Evolutionary conservation across 2,113 vertebrate species (phyloP).

Genomic region (Lota lota): DNA sequence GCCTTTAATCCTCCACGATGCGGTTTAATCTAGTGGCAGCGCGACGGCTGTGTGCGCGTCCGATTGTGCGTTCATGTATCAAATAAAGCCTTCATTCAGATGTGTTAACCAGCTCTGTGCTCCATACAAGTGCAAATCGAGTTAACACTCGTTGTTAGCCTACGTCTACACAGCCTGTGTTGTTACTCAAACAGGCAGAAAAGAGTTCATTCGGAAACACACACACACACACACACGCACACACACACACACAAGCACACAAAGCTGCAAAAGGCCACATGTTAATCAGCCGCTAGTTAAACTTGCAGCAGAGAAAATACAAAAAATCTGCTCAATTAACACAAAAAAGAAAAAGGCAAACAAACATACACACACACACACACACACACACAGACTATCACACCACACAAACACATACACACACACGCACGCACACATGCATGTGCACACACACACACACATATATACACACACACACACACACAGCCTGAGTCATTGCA

Average conservation of each 20-base stretch:
- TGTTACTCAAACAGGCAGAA: constrained; percentile 42
- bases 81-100: constrained; percentile 66
- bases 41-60: constrained; percentile 55
- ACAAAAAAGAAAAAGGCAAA: constrained; percentile 73
- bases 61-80: constrained; percentile 54
- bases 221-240: constrained; percentile 29
- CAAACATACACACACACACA: constrained; percentile 21
- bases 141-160: constrained; percentile 64
- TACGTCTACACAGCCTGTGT: constrained; percentile 62
- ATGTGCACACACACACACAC: constrained; percentile 9
- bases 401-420: constrained; percentile 20
- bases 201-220: constrained; percentile 34
- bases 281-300: constrained; percentile 74
- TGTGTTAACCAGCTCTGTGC: constrained; percentile 64
- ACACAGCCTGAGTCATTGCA: constrained; percentile 65
- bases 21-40: constrained; percentile 62
- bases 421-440: constrained; percentile 5
- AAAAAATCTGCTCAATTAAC: constrained; percentile 78
- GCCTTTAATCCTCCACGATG: constrained; percentile 58
- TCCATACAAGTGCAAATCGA: constrained; percentile 77
- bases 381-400: constrained; percentile 24
- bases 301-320: constrained; percentile 69
- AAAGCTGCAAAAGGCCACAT: constrained; percentile 66
- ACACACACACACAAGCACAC: constrained; percentile 21
- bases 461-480: constrained; percentile 39